phyloP scores from a whole-genome alignment of 1,140 invertebrate species.

The Popillia japonica region DNA sequence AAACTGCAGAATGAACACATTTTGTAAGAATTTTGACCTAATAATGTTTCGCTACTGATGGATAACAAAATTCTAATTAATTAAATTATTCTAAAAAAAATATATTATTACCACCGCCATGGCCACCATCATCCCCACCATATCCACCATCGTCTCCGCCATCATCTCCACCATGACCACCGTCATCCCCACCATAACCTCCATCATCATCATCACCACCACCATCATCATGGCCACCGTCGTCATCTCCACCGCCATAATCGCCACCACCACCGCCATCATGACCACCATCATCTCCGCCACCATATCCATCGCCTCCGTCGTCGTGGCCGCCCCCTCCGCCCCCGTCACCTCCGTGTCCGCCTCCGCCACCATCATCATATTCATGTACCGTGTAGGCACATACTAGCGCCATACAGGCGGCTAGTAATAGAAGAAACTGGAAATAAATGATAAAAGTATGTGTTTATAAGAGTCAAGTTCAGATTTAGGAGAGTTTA shows the following conservation, averaged over 20 bases:
- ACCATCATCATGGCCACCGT: neutral
- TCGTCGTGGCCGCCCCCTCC: neutral
- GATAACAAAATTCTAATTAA: too few relatives aligned
- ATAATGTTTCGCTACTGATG: too few relatives aligned
- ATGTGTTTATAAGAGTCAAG: too few relatives aligned
- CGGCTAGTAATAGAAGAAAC: neutral
- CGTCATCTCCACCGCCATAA: slow-evolving; percentile 3
- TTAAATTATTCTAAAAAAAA: too few relatives aligned
- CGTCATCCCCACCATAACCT: neutral
- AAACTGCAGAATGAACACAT: too few relatives aligned
- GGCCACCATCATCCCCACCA: neutral
- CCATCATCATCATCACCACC: neutral
- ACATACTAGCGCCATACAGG: slow-evolving; percentile 6
- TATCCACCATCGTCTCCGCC: neutral
- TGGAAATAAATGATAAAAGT: neutral
- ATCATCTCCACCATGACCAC: neutral
- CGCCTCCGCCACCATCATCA: neutral
- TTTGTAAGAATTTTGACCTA: too few relatives aligned
- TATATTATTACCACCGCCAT: neutral
- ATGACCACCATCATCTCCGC: neutral
- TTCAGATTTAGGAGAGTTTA: too few relatives aligned
- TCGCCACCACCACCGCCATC: neutral
- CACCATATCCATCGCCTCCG: neutral
- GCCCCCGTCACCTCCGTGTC: neutral
- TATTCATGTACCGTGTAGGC: neutral